Conservation (phyloP, 1,140 invertebrate species). For the Halesus radiatus region DNA sequence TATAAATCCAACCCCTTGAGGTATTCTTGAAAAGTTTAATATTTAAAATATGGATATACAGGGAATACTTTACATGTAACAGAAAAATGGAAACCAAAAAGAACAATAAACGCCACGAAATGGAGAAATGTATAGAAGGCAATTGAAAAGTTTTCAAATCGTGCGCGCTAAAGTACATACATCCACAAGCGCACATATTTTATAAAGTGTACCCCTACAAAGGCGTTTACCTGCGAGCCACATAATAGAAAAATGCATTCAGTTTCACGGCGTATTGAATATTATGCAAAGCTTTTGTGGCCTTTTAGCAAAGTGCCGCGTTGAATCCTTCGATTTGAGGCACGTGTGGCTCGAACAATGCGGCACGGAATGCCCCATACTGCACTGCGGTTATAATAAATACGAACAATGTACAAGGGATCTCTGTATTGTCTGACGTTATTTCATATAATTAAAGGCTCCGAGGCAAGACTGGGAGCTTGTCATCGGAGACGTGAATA, state of each 20-base stretch:
- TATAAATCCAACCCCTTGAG: too few species aligned
- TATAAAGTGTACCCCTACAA: not conserved
- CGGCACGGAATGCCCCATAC: constrained; percentile 20
- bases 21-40: too few species aligned
- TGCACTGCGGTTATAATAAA: constrained; percentile 43
- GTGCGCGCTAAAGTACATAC: not conserved
- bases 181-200: not conserved
- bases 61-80: too few species aligned
- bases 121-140: not conserved
- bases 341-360: constrained; percentile 16
- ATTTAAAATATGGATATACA: too few species aligned
- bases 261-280: not conserved
- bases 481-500: not conserved
- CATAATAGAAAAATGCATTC: not conserved
- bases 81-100: not conserved
- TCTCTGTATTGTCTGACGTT: constrained; percentile 15
- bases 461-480: not conserved
- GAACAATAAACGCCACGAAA: not conserved
- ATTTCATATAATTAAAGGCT: constrained; percentile 25
- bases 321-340: constrained; percentile 4
- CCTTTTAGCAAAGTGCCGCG: not conserved
- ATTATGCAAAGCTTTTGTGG: not conserved
- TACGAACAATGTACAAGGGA: constrained; percentile 9
- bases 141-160: not conserved
- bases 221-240: not conserved